phyloP scores from a whole-genome alignment of 2,113 vertebrate species.

The Labeo catla region DNA sequence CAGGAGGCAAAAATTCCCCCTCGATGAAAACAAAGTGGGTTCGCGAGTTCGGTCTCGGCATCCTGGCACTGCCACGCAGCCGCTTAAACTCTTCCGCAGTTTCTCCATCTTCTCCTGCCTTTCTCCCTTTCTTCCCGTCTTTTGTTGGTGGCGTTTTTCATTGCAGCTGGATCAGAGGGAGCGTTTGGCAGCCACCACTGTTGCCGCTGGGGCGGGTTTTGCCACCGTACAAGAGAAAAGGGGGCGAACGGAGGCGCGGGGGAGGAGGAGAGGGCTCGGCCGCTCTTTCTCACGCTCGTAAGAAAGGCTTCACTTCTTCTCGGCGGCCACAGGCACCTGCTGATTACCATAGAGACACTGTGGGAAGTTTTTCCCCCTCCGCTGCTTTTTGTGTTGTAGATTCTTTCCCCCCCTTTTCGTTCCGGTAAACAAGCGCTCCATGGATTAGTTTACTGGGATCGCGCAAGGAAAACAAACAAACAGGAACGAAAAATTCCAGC shows the following conservation, averaged over 20 bases:
- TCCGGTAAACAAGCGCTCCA: constrained; percentile 77
- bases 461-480: constrained; percentile 78
- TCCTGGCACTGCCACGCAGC: constrained; percentile 30
- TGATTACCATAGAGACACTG: constrained; percentile 90
- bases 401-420: constrained; percentile 52
- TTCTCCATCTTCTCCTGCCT: constrained; percentile 43
- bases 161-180: constrained; percentile 75
- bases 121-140: constrained; percentile 55
- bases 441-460: constrained; percentile 81
- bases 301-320: constrained; percentile 85
- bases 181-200: constrained; percentile 74
- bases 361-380: constrained; percentile 71
- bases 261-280: constrained; percentile 66
- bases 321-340: constrained; percentile 86
- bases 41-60: background rate
- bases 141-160: constrained; percentile 64
- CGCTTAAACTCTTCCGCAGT: constrained; percentile 20
- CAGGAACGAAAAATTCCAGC: constrained; percentile 51
- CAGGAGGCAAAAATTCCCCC: background rate
- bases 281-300: constrained; percentile 87
- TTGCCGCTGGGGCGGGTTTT: constrained; percentile 68
- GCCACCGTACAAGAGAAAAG: constrained; percentile 66
- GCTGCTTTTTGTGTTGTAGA: constrained; percentile 71
- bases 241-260: constrained; percentile 51
- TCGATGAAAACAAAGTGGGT: background rate